A percentile compares a stretch with the other conserved stretches of the same genome.
phyloP scores from a whole-genome alignment of 2,113 vertebrate species.

The Pantherophis guttatus region DNA sequence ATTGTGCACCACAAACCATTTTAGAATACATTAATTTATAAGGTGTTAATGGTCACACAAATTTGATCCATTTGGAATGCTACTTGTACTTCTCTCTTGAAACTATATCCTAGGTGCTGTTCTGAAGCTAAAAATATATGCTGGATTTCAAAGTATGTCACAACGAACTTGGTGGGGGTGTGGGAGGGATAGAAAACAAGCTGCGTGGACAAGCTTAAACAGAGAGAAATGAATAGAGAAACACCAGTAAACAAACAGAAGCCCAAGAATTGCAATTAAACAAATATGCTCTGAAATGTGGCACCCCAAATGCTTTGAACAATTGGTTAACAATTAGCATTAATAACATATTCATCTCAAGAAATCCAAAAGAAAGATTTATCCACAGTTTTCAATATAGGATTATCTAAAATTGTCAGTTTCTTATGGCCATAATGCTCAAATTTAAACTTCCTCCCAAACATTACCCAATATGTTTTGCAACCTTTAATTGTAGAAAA shows the following conservation, averaged over 20 bases:
- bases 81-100: constrained; percentile 18
- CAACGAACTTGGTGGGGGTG: background rate
- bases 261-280: background rate
- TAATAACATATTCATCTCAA: background rate
- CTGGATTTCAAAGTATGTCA: constrained; percentile 16
- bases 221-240: background rate
- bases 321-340: background rate
- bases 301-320: background rate
- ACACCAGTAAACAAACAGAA: background rate
- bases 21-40: constrained; percentile 24
- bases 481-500: background rate
- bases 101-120: constrained; percentile 28
- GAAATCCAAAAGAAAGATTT: background rate
- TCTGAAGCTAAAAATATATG: constrained; percentile 49
- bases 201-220: accelerated
- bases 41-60: constrained; percentile 24
- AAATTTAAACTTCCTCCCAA: background rate
- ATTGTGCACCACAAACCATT: constrained; percentile 4
- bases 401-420: background rate
- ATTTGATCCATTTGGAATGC: constrained; percentile 21
- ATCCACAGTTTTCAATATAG: background rate
- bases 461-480: background rate
- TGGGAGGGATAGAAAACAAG: constrained; percentile 19
- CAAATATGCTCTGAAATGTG: background rate
- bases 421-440: background rate